Evolutionary conservation across 2,888 invertebrate species (phyloP).

Genomic region (Hyalella azteca): DNA sequence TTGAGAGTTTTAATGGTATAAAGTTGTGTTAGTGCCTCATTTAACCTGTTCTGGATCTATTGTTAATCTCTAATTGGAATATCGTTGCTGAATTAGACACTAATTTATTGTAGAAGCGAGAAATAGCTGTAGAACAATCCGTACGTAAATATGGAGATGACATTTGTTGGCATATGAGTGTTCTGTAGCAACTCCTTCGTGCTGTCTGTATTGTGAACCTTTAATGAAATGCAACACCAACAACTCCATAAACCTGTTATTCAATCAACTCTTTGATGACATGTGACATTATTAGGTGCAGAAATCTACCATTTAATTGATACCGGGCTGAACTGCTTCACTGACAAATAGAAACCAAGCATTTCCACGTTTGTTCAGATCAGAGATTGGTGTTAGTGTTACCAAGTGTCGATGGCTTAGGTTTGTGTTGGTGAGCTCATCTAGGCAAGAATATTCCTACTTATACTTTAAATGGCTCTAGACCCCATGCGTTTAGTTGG

Average conservation of each 20-base stretch:
- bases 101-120: neutral
- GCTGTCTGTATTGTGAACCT: conserved; percentile 23
- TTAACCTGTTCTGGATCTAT: conserved; percentile 18
- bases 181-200: conserved; percentile 25
- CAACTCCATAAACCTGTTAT: neutral
- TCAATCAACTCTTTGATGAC: too few relatives aligned
- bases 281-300: too few relatives aligned
- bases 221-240: neutral
- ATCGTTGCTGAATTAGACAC: neutral
- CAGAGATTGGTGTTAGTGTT: neutral
- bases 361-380: neutral
- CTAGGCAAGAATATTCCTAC: conserved; percentile 13
- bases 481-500: neutral
- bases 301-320: too few relatives aligned
- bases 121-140: conserved; percentile 7
- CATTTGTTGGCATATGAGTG: conserved; percentile 19
- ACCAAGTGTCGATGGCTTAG: neutral
- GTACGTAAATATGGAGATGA: conserved; percentile 5
- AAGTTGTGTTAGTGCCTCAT: conserved; percentile 31
- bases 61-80: neutral
- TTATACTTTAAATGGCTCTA: conserved; percentile 22
- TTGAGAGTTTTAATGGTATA: neutral
- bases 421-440: neutral
- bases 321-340: too few relatives aligned
- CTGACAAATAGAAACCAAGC: too few relatives aligned